These are phyloP conservation scores for Aromia moschata DNA, from an alignment of 2,888 invertebrate genomes.

Conservation along the genomic window DNA sequence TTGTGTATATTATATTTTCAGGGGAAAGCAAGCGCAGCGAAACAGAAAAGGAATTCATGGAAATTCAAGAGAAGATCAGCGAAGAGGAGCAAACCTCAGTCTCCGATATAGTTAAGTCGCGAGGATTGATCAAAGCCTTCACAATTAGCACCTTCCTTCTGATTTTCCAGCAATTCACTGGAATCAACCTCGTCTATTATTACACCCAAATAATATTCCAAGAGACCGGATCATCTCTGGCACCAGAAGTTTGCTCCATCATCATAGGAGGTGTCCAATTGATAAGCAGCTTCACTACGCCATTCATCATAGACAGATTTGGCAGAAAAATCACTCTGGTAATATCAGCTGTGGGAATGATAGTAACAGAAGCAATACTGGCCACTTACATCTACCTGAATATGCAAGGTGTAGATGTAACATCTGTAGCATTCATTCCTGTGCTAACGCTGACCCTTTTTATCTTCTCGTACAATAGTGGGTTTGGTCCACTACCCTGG, in stretches of 20 bases:
- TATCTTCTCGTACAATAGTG: slow-evolving; percentile 74
- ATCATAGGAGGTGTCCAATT: slow-evolving; percentile 80
- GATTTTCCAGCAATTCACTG: slow-evolving; percentile 60
- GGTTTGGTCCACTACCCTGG: slow-evolving; percentile 81
- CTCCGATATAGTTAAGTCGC: slow-evolving; percentile 63
- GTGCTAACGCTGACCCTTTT: slow-evolving; percentile 74
- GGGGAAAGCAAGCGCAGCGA: slow-evolving; percentile 52
- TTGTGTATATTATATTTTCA: too few relatives aligned
- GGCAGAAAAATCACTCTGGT: slow-evolving; percentile 77
- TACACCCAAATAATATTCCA: slow-evolving; percentile 77
- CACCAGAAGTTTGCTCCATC: slow-evolving; percentile 75
- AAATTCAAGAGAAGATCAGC: slow-evolving; percentile 4
- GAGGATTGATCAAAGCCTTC: slow-evolving; percentile 79
- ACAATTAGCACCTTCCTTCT: slow-evolving; percentile 68
- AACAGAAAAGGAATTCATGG: slow-evolving; percentile 4
- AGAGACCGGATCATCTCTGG: slow-evolving; percentile 55
- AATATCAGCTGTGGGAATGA: slow-evolving; percentile 72
- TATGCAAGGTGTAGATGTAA: slow-evolving; percentile 29
- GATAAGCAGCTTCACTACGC: slow-evolving; percentile 74
- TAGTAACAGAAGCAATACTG: slow-evolving; percentile 71
- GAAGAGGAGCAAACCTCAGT: background rate
- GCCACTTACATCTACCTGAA: slow-evolving; percentile 70
- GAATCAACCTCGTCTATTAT: slow-evolving; percentile 80
- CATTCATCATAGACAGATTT: slow-evolving; percentile 77
- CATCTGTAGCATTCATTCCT: slow-evolving; percentile 72